phyloP scores from a whole-genome alignment of 2,797 vertebrate species.

The Urosaurus nigricauda region DNA sequence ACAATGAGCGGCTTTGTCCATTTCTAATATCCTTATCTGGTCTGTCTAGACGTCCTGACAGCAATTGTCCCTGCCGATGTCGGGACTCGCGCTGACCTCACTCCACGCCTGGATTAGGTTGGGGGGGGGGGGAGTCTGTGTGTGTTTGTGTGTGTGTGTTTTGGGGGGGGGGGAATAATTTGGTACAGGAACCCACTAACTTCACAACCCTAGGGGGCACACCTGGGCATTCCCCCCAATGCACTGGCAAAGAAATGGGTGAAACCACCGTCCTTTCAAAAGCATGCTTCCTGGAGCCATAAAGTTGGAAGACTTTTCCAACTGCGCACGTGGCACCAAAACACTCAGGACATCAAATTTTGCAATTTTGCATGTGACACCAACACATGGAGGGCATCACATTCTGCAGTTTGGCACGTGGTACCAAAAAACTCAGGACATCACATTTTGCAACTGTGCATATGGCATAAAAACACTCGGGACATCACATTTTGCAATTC shows the following conservation, averaged over 20 bases:
- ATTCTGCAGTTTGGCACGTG: no score
- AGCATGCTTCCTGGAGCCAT: background rate
- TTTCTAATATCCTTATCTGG: slow-evolving; percentile 91
- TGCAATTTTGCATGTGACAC: no score
- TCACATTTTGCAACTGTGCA: no score
- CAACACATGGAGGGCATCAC: no score
- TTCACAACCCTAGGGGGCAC: slow-evolving; percentile 28
- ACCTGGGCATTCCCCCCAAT: slow-evolving; percentile 49
- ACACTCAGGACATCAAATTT: no score
- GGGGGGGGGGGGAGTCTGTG: background rate
- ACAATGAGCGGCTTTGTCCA: slow-evolving; percentile 87
- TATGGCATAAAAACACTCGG: no score
- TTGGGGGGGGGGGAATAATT: no score
- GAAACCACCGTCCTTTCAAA: background rate
- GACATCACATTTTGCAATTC: no score
- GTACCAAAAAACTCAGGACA: no score
- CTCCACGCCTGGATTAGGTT: slow-evolving; percentile 38
- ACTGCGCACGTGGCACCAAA: no score
- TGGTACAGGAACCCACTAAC: slow-evolving; percentile 34
- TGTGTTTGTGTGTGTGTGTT: background rate
- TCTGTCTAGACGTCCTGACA: slow-evolving; percentile 91
- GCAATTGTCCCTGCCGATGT: slow-evolving; percentile 72
- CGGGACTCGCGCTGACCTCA: slow-evolving; percentile 64
- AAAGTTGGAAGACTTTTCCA: background rate
- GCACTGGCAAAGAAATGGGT: no score